Base-by-base conservation (phyloP, 2,113 vertebrate genomes). In the Charina bottae region DNA sequence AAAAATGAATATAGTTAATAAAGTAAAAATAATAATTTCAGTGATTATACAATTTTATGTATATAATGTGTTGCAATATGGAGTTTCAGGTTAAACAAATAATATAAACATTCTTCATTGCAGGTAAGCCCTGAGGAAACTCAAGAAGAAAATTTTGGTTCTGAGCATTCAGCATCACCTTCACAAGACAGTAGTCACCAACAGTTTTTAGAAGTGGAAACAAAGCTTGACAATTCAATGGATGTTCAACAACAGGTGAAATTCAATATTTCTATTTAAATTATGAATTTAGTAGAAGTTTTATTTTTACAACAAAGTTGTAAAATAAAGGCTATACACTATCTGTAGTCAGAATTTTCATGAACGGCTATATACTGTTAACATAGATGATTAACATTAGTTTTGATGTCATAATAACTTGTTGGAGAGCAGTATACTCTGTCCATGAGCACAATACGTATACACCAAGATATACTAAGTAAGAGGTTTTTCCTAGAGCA, bases 241-340 rank as follows among this genome's bases (percentile, higher is more conserved):
- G 99, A 99, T 97, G 99, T 98, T 98, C 99, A 99, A 56, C 99
- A 99, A 93, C 98, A 99, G 98, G 99, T 98, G 97, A 95, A 97
- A 93, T 9, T 21, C n/a, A 59, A 7, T 59, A 15, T 68, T 93
- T 94, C 83, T 92, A 23, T 93, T 90, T 90, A 91, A 24, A 59
- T 92, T 92, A 59, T 83, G 93, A 94, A 92, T 5, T 83, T 19
- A 33, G 15, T 33, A 19, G 12, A 54, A n/a, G n/a, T n/a, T n/a
- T n/a, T n/a, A n/a, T n/a, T n/a, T n/a, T n/a, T n/a, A n/a, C 64
- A 37, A 64, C 12, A 62, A 12, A 49, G 37, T 33, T 85, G 23
- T 53, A 55, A 53, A 28, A 85, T 53, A 85, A 85, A 85, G 24
- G 12, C 84, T 85, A n/a, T 84, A 26, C 26, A 15, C 49, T 46